phyloP scores from a whole-genome alignment of 2,888 invertebrate species.

The Tachina grossa region DNA sequence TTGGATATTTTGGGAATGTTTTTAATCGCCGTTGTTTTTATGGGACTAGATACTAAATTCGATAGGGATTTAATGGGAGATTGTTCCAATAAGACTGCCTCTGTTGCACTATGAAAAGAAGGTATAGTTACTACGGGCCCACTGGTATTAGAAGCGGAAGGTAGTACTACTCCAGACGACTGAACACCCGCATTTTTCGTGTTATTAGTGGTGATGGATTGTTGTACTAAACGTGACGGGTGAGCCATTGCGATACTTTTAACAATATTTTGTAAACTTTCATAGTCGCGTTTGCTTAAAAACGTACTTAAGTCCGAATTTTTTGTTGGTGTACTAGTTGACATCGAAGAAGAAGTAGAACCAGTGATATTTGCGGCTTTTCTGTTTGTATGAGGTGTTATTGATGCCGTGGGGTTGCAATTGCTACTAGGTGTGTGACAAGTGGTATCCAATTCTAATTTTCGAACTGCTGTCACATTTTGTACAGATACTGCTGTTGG shows the following conservation, averaged over 20 bases:
- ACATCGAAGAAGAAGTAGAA: constrained; percentile 54
- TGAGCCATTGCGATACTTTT: constrained; percentile 79
- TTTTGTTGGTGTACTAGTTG: constrained; percentile 70
- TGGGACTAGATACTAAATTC: constrained; percentile 85
- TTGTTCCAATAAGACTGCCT: constrained; percentile 80
- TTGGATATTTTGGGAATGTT: constrained; percentile 76
- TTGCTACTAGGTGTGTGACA: constrained; percentile 54
- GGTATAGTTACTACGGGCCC: constrained; percentile 41
- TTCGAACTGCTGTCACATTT: constrained; percentile 58
- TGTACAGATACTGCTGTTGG: constrained; percentile 32
- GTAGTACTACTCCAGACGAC: constrained; percentile 6
- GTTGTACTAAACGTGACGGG: constrained; percentile 71
- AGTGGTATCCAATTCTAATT: constrained; percentile 61
- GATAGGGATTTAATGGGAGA: constrained; percentile 87
- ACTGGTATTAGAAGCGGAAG: neutral
- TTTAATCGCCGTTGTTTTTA: constrained; percentile 81
- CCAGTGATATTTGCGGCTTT: constrained; percentile 34
- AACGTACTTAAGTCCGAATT: constrained; percentile 77
- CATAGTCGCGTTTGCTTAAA: constrained; percentile 79
- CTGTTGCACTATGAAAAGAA: constrained; percentile 62
- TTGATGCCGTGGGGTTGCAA: constrained; percentile 47
- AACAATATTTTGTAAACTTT: constrained; percentile 80
- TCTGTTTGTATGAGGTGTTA: constrained; percentile 45
- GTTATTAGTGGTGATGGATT: constrained; percentile 41
- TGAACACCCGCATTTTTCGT: constrained; percentile 22